Evolutionary conservation across 2,888 invertebrate species (phyloP).

Genomic region (Mythimna vitellina): DNA sequence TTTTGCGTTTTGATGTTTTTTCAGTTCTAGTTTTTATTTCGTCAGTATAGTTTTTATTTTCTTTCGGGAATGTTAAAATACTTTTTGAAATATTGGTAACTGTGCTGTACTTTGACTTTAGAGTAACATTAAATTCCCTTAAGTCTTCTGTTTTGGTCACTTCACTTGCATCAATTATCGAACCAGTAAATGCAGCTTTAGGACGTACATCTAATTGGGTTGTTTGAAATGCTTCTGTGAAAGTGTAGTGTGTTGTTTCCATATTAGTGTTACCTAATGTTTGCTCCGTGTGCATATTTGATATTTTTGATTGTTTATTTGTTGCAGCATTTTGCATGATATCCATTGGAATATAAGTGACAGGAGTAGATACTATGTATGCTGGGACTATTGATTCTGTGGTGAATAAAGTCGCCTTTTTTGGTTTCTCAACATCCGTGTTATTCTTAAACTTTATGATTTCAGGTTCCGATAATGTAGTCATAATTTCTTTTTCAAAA

Average conservation of each 20-base stretch:
- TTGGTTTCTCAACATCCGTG: neutral
- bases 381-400: neutral
- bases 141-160: neutral
- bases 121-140: neutral
- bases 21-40: neutral
- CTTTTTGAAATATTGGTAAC: neutral
- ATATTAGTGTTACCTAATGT: neutral
- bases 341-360: neutral
- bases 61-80: neutral
- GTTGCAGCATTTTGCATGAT: constrained; percentile 1
- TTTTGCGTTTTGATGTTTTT: constrained; percentile 5
- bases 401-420: neutral
- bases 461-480: neutral
- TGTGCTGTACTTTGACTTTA: neutral
- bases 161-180: neutral
- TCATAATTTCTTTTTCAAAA: neutral
- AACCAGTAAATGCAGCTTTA: neutral
- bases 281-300: neutral
- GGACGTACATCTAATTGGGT: neutral
- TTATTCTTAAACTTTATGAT: neutral
- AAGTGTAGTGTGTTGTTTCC: neutral
- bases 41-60: constrained; percentile 14
- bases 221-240: neutral
- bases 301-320: neutral
- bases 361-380: neutral